phyloP scores from a whole-genome alignment of 1,140 invertebrate genomes.

The Plectrocnemia conspersa region DNA sequence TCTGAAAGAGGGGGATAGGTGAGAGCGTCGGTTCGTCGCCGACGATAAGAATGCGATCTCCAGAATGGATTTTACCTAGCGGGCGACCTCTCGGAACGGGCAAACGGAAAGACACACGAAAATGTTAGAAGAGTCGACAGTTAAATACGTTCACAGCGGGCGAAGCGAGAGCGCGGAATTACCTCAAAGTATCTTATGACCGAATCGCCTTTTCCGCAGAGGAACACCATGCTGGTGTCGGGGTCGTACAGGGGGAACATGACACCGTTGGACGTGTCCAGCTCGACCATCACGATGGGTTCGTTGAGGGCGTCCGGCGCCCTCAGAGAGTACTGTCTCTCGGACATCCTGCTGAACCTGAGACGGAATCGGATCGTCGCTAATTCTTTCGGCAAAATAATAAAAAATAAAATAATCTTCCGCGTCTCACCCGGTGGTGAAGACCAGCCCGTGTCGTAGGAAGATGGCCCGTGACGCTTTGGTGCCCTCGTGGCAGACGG shows the following conservation, averaged over 20 bases:
- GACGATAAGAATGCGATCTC: too few relatives aligned
- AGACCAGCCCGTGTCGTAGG: conserved; percentile 79
- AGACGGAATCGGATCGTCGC: not conserved
- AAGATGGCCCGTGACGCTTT: conserved; percentile 95
- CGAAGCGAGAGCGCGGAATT: too few relatives aligned
- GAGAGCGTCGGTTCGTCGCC: too few relatives aligned
- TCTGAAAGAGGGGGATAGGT: conserved; percentile 77
- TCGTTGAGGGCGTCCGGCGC: conserved; percentile 83
- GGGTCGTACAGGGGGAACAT: conserved; percentile 98
- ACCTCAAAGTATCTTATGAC: conserved; percentile 71
- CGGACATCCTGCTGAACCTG: conserved; percentile 89
- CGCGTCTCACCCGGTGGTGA: conserved; percentile 76
- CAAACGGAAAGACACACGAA: not conserved
- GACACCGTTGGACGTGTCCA: conserved; percentile 96
- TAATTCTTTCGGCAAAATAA: not conserved
- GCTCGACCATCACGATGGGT: conserved; percentile 91
- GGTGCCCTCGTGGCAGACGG: conserved; percentile 89
- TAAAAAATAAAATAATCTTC: not conserved
- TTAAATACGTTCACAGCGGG: too few relatives aligned
- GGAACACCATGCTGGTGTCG: conserved; percentile 92
- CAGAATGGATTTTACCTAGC: too few relatives aligned
- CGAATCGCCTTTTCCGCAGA: conserved; percentile 93
- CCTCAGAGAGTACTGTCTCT: conserved; percentile 90
- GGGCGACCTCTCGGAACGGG: not conserved
- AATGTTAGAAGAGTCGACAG: too few relatives aligned